These are phyloP conservation scores for Podarcis cretensis DNA, from an alignment of 2,113 vertebrate species.

Conservation along the genomic window DNA sequence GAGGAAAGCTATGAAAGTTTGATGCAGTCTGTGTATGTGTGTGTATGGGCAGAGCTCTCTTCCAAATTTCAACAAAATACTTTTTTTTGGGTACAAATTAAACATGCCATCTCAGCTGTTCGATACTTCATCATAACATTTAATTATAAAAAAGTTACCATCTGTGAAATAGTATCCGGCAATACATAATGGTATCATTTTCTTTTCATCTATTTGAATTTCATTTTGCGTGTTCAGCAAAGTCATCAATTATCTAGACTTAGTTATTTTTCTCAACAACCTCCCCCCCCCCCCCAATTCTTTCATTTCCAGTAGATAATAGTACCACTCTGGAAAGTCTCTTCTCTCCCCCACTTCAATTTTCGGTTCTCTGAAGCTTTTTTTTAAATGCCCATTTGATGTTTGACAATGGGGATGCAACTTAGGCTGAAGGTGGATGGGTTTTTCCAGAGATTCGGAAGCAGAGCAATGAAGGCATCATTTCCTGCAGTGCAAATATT, in stretches of 20 bases:
- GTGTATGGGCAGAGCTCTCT: too few relatives aligned
- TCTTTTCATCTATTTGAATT: slow-evolving; percentile 32
- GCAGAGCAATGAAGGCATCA: not conserved
- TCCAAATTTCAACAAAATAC: not conserved
- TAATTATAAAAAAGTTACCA: slow-evolving; percentile 40
- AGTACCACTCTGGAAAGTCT: not conserved
- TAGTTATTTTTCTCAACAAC: not conserved
- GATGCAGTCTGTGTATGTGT: too few relatives aligned
- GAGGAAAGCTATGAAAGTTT: not conserved
- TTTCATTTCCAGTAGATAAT: not conserved
- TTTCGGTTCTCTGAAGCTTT: not conserved
- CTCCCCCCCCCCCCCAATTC: not conserved
- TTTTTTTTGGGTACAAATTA: slow-evolving; percentile 1
- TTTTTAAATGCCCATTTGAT: not conserved
- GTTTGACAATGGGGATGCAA: slow-evolving; percentile 4
- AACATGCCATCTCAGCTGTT: slow-evolving; percentile 33
- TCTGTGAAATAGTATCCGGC: slow-evolving; percentile 33
- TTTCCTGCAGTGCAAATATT: not conserved
- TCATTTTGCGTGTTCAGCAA: slow-evolving; percentile 27
- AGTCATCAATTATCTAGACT: slow-evolving; percentile 31
- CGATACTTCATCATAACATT: slow-evolving; percentile 29
- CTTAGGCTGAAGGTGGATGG: not conserved
- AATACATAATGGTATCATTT: slow-evolving; percentile 24
- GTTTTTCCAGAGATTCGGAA: not conserved
- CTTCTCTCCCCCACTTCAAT: not conserved